A percentile compares a stretch with the other conserved stretches of the same genome.
These are phyloP conservation scores for Channa argus DNA, from an alignment of 2,113 vertebrate species.

Conservation along the genomic window DNA sequence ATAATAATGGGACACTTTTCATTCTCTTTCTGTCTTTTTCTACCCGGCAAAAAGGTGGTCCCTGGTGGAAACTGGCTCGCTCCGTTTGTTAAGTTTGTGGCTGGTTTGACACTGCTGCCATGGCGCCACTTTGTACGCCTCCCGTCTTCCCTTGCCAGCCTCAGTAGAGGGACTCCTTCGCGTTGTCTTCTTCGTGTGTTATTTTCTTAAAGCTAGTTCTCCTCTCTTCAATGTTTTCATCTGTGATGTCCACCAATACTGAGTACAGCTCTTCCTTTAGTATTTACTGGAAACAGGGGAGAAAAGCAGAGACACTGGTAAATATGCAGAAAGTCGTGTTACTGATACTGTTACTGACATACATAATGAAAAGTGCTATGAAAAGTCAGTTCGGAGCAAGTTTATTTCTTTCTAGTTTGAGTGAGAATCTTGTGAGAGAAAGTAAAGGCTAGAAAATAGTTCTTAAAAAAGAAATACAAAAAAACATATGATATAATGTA, in stretches of 20 bases:
- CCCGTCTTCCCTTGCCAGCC: constrained; percentile 74
- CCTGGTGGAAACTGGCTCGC: constrained; percentile 75
- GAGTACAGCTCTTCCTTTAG: constrained; percentile 78
- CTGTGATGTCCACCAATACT: constrained; percentile 79
- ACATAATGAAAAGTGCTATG: constrained; percentile 45
- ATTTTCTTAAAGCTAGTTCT: constrained; percentile 82
- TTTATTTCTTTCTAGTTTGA: constrained; percentile 22
- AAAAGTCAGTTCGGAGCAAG: constrained; percentile 22
- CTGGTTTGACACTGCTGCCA: constrained; percentile 71
- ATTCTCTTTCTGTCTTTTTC: constrained; percentile 67
- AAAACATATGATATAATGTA: constrained; percentile 45
- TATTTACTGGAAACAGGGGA: constrained; percentile 83
- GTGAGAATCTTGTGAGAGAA: constrained; percentile 4
- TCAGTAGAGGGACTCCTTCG: constrained; percentile 77
- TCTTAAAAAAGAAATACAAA: constrained; percentile 16
- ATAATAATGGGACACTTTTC: constrained; percentile 79
- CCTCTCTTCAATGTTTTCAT: constrained; percentile 76
- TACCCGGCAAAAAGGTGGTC: constrained; percentile 72
- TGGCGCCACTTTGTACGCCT: constrained; percentile 69
- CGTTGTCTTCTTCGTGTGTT: constrained; percentile 72
- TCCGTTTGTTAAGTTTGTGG: constrained; percentile 76
- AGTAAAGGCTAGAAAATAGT: constrained; percentile 10
- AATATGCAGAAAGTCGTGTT: constrained; percentile 55
- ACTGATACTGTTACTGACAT: constrained; percentile 21
- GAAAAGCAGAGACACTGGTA: constrained; percentile 68